Evolutionary conservation across 2,888 invertebrate genomes (phyloP).

Genomic region (Cantharis nigra): DNA sequence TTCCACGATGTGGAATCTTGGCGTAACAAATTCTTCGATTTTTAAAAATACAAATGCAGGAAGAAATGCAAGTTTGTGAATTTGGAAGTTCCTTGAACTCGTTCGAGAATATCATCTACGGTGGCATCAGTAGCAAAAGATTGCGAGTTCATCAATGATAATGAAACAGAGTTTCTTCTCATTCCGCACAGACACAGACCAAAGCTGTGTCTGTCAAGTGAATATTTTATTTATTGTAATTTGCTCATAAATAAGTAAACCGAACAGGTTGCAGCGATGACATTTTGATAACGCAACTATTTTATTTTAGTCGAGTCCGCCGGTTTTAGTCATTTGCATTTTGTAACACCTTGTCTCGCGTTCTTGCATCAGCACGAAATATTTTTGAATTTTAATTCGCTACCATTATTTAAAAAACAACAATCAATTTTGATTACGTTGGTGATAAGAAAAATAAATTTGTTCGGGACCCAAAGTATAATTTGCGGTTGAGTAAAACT

Average conservation of each 20-base stretch:
- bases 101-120: background rate
- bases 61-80: background rate
- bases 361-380: background rate
- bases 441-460: background rate
- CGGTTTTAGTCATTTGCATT: background rate
- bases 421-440: background rate
- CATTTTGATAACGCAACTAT: background rate
- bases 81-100: background rate
- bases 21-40: background rate
- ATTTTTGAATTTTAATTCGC: background rate
- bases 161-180: background rate
- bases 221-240: background rate
- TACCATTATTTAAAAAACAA: background rate
- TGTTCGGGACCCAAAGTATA: background rate
- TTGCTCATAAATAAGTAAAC: background rate
- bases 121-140: background rate
- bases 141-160: background rate
- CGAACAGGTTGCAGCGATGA: background rate
- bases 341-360: background rate
- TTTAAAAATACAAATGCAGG: background rate
- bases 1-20: background rate
- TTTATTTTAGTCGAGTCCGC: background rate
- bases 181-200: background rate
- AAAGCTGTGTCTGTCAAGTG: background rate
- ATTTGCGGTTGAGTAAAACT: background rate